Conservation (phyloP, 2,113 vertebrate species). For the Callopanchax toddi region DNA sequence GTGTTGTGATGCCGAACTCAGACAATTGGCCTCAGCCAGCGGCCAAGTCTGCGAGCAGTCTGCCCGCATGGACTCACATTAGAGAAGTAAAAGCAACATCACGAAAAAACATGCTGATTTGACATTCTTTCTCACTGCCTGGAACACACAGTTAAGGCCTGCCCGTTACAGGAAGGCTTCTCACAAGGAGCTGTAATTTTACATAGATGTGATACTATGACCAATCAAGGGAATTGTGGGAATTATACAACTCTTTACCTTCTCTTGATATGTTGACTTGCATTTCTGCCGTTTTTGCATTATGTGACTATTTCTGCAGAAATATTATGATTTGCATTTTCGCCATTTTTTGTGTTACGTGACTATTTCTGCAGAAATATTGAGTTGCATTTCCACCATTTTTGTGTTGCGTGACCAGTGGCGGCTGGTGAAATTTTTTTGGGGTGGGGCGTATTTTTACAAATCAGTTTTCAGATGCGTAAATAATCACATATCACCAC, state of each 20-base stretch:
- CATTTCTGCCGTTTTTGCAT: neutral
- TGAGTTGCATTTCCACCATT: too few species aligned
- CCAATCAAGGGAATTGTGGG: neutral
- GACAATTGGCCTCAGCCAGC: slow-evolving; percentile 65
- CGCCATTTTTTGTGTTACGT: too few species aligned
- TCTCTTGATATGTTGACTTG: neutral
- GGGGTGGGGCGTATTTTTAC: too few species aligned
- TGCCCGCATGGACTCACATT: slow-evolving; percentile 64
- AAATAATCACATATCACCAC: too few species aligned
- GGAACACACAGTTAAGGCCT: slow-evolving; percentile 32
- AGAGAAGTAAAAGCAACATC: slow-evolving; percentile 62
- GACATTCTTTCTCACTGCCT: slow-evolving; percentile 51
- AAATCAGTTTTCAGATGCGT: too few species aligned
- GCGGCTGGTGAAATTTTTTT: too few species aligned
- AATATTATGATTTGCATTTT: too few species aligned
- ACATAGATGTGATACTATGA: neutral
- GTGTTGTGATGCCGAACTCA: slow-evolving; percentile 84
- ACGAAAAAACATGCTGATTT: slow-evolving; percentile 61
- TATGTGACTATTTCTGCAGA: neutral
- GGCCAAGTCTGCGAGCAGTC: slow-evolving; percentile 63
- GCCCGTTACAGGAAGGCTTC: slow-evolving; percentile 27
- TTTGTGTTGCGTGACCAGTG: too few species aligned
- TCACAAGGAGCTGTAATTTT: neutral
- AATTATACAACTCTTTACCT: neutral
- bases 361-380: too few species aligned